Conservation (phyloP, 2,797 vertebrate genomes). For the Erpetoichthys calabaricus region DNA sequence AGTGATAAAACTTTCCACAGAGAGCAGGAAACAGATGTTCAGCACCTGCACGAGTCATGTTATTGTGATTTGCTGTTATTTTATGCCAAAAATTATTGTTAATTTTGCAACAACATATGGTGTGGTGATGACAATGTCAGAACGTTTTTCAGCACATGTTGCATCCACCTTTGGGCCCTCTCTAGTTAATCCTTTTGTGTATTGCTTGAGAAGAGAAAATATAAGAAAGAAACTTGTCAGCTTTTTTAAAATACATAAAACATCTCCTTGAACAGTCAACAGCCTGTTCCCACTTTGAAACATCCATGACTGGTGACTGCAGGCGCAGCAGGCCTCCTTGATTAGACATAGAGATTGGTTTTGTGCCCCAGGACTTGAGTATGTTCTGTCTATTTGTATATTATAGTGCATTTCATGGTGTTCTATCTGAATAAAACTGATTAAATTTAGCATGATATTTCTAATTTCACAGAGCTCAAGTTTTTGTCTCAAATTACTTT, state of each 20-base stretch:
- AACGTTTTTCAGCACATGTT: background rate
- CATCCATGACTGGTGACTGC: too few relatives aligned
- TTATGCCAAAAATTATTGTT: background rate
- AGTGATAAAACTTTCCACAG: slow-evolving; percentile 2
- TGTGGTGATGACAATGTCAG: background rate
- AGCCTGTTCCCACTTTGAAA: too few relatives aligned
- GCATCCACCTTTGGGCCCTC: background rate
- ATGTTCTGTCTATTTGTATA: too few relatives aligned
- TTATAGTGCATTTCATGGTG: too few relatives aligned
- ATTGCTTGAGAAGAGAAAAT: slow-evolving; percentile 1
- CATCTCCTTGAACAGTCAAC: too few relatives aligned
- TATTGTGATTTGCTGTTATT: background rate
- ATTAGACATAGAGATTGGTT: too few relatives aligned
- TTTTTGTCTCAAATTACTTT: too few relatives aligned
- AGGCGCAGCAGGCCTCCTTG: too few relatives aligned
- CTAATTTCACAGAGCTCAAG: too few relatives aligned
- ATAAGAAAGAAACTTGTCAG: background rate
- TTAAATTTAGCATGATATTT: too few relatives aligned
- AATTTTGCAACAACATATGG: background rate
- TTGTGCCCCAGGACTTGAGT: too few relatives aligned
- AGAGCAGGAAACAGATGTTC: slow-evolving; percentile 2
- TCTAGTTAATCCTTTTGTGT: slow-evolving; percentile 1
- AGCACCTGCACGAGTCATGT: slow-evolving; percentile 1
- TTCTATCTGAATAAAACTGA: too few relatives aligned
- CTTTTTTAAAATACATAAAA: background rate